Conservation (phyloP, 1,140 invertebrate genomes). For the Eumeta japonica region DNA sequence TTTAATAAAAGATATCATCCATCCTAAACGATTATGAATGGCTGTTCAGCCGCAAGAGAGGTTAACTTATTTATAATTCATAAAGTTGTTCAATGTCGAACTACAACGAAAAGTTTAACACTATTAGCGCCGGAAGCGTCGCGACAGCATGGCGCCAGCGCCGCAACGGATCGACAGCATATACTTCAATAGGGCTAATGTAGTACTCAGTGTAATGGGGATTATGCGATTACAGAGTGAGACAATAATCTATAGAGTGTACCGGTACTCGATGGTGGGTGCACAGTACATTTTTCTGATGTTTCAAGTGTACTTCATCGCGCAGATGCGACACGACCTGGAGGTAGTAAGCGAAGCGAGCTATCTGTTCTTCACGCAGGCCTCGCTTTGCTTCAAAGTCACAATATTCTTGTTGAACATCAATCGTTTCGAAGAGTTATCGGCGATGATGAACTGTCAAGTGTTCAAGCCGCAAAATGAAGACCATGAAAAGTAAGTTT, state of each 20-base stretch:
- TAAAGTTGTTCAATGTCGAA: too few species aligned
- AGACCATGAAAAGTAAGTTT: constrained; percentile 27
- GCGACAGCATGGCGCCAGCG: too few species aligned
- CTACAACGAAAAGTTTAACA: too few species aligned
- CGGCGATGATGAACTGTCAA: constrained; percentile 30
- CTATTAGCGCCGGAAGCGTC: too few species aligned
- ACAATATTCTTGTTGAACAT: constrained; percentile 34
- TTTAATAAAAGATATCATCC: too few species aligned
- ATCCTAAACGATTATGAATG: too few species aligned
- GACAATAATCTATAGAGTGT: constrained; percentile 15
- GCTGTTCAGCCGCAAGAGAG: too few species aligned
- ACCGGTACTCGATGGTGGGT: constrained; percentile 35
- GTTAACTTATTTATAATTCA: too few species aligned
- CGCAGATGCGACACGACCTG: constrained; percentile 38
- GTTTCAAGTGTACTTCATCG: constrained; percentile 40
- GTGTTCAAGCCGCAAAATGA: constrained; percentile 27
- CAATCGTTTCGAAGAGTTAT: constrained; percentile 19
- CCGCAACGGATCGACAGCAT: too few species aligned
- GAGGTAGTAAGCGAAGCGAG: constrained; percentile 38
- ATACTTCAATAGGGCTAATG: constrained; percentile 38
- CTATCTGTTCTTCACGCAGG: constrained; percentile 42
- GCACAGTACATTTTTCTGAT: constrained; percentile 41
- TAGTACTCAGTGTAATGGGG: constrained; percentile 39
- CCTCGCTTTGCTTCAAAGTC: constrained; percentile 43
- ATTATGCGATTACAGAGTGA: constrained; percentile 28